Percentiles rank a stretch among this genome's conserved stretches.
Conservation (phyloP, 2,113 vertebrate species). For the Salvelinus namaycush region DNA sequence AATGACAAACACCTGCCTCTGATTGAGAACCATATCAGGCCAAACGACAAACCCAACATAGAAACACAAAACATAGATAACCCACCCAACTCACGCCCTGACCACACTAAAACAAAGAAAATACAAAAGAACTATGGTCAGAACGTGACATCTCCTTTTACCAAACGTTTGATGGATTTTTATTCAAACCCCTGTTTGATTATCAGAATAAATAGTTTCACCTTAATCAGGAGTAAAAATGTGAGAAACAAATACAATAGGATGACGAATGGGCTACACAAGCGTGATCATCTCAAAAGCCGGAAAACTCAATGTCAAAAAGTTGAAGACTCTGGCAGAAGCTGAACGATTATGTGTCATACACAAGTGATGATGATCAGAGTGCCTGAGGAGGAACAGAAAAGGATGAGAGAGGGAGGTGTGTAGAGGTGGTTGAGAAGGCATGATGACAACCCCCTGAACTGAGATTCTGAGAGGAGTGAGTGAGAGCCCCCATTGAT, state of each 20-base stretch:
- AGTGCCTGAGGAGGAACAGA: neutral
- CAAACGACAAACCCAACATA: no score
- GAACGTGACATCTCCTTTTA: neutral
- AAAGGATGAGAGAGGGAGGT: neutral
- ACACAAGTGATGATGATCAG: constrained; percentile 1
- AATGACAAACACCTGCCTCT: no score
- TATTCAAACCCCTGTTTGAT: neutral
- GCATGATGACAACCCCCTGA: neutral
- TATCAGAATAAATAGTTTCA: neutral
- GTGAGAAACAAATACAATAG: neutral
- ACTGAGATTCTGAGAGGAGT: no score
- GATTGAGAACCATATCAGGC: no score
- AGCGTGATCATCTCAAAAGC: neutral
- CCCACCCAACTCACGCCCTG: no score
- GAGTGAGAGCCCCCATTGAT: no score
- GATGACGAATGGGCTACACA: neutral
- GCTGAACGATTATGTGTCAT: constrained; percentile 24
- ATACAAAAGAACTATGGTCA: no score
- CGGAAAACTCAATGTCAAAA: constrained; percentile 15
- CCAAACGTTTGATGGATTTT: neutral
- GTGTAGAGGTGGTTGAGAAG: neutral
- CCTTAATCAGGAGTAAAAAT: neutral
- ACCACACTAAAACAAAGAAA: no score
- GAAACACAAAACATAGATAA: no score
- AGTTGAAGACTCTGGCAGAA: constrained; percentile 1